Percentiles rank a stretch among this genome's conserved stretches.
These are phyloP conservation scores for Haplotaxodon microlepis DNA, from an alignment of 2,113 vertebrate genomes.

Conservation along the genomic window DNA sequence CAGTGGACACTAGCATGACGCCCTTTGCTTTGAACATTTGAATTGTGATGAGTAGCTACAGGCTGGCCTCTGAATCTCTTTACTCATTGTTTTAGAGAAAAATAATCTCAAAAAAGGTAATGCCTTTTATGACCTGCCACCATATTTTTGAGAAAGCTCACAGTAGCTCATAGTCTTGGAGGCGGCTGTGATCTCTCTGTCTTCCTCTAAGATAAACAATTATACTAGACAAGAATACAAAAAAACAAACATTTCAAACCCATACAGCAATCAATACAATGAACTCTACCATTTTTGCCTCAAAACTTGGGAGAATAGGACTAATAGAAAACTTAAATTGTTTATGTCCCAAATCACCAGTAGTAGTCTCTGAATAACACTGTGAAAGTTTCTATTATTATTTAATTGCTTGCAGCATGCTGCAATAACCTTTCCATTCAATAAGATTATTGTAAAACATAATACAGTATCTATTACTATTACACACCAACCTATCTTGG, in stretches of 20 bases:
- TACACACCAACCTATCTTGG: background rate
- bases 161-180: background rate
- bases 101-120: background rate
- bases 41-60: background rate
- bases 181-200: background rate
- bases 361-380: background rate
- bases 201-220: conserved; percentile 3
- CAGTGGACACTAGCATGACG: background rate
- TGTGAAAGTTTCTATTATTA: background rate
- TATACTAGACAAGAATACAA: background rate
- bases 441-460: background rate
- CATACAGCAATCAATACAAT: conserved; percentile 7
- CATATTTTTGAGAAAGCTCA: background rate
- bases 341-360: background rate
- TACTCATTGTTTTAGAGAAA: background rate
- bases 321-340: background rate
- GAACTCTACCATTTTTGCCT: background rate
- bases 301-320: background rate
- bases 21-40: background rate
- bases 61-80: background rate
- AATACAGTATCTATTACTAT: background rate
- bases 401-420: background rate
- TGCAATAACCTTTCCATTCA: background rate
- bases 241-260: background rate
- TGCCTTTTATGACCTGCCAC: background rate